Conservation (phyloP, 2,888 invertebrate species). For the Drepanosiphum platanoidis region DNA sequence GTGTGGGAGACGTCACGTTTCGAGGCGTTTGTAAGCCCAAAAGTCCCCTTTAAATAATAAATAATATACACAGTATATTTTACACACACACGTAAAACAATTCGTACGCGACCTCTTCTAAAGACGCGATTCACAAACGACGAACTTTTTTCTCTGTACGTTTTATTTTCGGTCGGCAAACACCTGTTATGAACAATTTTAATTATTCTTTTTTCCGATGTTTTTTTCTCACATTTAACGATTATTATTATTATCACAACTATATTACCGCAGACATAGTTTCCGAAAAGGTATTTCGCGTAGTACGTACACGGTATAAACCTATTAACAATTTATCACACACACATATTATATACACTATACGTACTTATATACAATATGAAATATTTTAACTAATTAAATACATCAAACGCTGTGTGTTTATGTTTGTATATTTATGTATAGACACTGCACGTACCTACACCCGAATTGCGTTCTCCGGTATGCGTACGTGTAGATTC, state of each 20-base stretch:
- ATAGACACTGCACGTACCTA: too few relatives aligned
- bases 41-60: too few relatives aligned
- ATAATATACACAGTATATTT: too few relatives aligned
- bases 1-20: too few relatives aligned
- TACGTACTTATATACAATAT: background rate
- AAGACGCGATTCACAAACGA: background rate
- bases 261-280: background rate
- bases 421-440: too few relatives aligned
- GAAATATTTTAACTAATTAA: conserved; percentile 29
- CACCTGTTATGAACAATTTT: background rate
- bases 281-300: background rate
- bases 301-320: background rate
- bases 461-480: too few relatives aligned
- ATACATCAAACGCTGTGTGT: background rate
- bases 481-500: background rate
- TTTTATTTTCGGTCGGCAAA: background rate
- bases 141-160: background rate
- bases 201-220: too few relatives aligned
- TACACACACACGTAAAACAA: background rate
- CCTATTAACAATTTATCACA: background rate
- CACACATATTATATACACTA: background rate
- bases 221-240: background rate
- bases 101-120: too few relatives aligned
- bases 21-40: too few relatives aligned
- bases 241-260: too few relatives aligned